A percentile compares a stretch with the other conserved stretches of the same genome.
phyloP scores from a whole-genome alignment of 2,888 invertebrate species.

The Hydriomena furcata region DNA sequence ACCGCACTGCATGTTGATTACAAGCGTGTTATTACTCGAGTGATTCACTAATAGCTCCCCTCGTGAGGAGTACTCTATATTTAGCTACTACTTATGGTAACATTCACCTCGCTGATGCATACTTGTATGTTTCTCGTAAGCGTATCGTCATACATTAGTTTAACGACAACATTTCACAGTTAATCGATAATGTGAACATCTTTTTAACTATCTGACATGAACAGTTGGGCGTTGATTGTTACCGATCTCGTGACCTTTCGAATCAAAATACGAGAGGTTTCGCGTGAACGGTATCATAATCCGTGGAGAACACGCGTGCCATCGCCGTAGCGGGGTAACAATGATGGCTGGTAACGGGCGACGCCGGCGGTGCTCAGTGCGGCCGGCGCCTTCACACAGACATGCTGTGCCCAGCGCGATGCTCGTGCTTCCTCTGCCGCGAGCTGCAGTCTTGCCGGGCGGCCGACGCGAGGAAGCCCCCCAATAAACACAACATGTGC shows the following conservation, averaged over 20 bases:
- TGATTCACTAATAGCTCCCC: constrained; percentile 57
- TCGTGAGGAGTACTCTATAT: constrained; percentile 65
- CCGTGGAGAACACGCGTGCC: constrained; percentile 61
- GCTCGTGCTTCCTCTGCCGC: constrained; percentile 89
- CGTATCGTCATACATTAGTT: constrained; percentile 13
- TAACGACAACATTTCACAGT: constrained; percentile 33
- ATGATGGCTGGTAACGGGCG: constrained; percentile 56
- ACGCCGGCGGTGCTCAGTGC: constrained; percentile 59
- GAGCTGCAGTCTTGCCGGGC: constrained; percentile 87
- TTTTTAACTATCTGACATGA: constrained; percentile 8
- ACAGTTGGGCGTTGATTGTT: constrained; percentile 14
- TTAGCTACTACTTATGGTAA: constrained; percentile 68
- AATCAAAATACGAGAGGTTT: constrained; percentile 43
- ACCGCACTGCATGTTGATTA: constrained; percentile 23
- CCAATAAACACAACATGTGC: constrained; percentile 66
- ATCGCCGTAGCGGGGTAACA: constrained; percentile 53
- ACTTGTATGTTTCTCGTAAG: constrained; percentile 43
- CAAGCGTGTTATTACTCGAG: constrained; percentile 46
- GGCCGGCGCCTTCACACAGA: constrained; percentile 69
- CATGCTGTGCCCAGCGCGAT: constrained; percentile 89
- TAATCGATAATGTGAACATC: constrained; percentile 30
- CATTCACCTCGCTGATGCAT: constrained; percentile 65
- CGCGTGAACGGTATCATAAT: constrained; percentile 65
- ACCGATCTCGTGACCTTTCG: constrained; percentile 37
- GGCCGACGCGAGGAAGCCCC: constrained; percentile 73